Evolutionary conservation across 1,140 invertebrate genomes (phyloP).

Genomic region (Drosophila truncata): DNA sequence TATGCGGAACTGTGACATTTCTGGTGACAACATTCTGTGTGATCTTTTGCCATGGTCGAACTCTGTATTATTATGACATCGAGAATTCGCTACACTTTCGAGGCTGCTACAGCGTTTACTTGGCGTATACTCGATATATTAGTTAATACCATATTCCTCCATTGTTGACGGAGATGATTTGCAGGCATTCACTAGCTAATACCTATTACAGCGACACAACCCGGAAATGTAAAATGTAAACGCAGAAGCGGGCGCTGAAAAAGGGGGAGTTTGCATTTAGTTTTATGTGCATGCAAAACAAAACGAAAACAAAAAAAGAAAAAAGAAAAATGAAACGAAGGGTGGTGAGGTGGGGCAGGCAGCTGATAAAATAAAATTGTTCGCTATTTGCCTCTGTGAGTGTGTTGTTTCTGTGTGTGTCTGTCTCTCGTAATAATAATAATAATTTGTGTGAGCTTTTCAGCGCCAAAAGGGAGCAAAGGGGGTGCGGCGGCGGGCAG

Average conservation of each 20-base stretch:
- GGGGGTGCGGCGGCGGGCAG: slow-evolving; percentile 5
- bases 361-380: slow-evolving; percentile 82
- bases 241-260: not conserved
- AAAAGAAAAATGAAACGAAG: slow-evolving; percentile 10
- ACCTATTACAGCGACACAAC: slow-evolving; percentile 23
- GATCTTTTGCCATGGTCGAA: slow-evolving; percentile 16
- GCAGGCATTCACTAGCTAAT: slow-evolving; percentile 20
- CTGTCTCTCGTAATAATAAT: slow-evolving; percentile 72
- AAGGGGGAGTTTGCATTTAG: slow-evolving; percentile 54
- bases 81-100: slow-evolving; percentile 53
- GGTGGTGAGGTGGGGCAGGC: slow-evolving; percentile 54
- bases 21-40: slow-evolving; percentile 10
- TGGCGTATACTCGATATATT: slow-evolving; percentile 28
- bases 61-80: slow-evolving; percentile 42
- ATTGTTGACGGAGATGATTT: slow-evolving; percentile 34
- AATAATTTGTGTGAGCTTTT: slow-evolving; percentile 78
- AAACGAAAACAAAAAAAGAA: slow-evolving; percentile 71
- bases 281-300: slow-evolving; percentile 80
- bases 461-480: slow-evolving; percentile 27
- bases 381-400: slow-evolving; percentile 14
- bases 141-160: slow-evolving; percentile 35
- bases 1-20: slow-evolving; percentile 16
- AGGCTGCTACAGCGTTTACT: not conserved
- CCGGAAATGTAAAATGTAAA: slow-evolving; percentile 45
- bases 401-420: slow-evolving; percentile 16